These are phyloP conservation scores for Alviniconcha marisindica DNA, from an alignment of 1,140 invertebrate genomes.

Conservation along the genomic window DNA sequence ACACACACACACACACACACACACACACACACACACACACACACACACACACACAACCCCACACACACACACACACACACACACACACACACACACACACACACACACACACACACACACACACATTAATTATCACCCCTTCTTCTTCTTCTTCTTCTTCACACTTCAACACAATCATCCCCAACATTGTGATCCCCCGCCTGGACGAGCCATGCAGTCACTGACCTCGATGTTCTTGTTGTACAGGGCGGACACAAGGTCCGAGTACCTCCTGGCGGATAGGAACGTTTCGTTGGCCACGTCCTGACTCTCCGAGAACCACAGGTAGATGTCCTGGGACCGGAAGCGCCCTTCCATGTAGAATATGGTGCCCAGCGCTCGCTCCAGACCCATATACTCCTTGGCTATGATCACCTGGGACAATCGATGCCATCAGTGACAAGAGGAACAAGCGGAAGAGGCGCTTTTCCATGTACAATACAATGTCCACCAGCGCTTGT, in stretches of 20 bases:
- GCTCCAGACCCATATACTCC: slow-evolving; percentile 57
- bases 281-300: slow-evolving; percentile 52
- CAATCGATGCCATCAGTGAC: too few species aligned
- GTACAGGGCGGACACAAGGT: slow-evolving; percentile 46
- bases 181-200: slow-evolving; percentile 48
- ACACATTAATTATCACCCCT: too few species aligned
- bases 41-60: not conserved
- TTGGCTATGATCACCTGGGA: slow-evolving; percentile 47
- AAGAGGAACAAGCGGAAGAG: too few species aligned
- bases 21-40: too few species aligned
- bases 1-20: too few species aligned
- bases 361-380: slow-evolving; percentile 55
- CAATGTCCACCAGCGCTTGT: too few species aligned
- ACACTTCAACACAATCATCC: not conserved
- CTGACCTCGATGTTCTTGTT: slow-evolving; percentile 47
- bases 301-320: slow-evolving; percentile 59
- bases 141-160: not conserved
- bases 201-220: slow-evolving; percentile 19
- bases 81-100: not conserved
- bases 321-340: slow-evolving; percentile 48
- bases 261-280: slow-evolving; percentile 52
- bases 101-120: not conserved
- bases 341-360: slow-evolving; percentile 51
- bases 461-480: too few species aligned
- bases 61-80: not conserved